A percentile compares a stretch with the other conserved stretches of the same genome.
Conservation (phyloP, 2,113 vertebrate species). For the Argyrosomus japonicus region DNA sequence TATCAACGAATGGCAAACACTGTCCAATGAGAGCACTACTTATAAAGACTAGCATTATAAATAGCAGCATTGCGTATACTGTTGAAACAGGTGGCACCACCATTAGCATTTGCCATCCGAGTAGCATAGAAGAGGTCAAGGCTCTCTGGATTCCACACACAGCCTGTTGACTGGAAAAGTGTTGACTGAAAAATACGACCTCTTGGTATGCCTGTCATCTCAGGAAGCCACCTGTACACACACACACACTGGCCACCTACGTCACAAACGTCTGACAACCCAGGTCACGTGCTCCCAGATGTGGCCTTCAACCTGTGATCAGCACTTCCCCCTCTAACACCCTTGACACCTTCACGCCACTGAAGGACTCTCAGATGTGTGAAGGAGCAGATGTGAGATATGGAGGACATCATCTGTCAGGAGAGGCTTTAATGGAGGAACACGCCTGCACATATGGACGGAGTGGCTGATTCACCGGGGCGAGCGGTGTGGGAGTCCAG, state of each 20-base stretch:
- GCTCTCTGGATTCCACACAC: conserved; percentile 58
- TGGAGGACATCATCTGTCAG: conserved; percentile 59
- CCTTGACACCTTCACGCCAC: conserved; percentile 1
- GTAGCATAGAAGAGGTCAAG: conserved; percentile 56
- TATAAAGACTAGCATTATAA: conserved; percentile 59
- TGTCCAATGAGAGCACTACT: conserved; percentile 52
- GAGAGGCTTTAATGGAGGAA: conserved; percentile 52
- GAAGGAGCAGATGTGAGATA: conserved; percentile 56
- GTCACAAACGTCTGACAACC: conserved; percentile 20
- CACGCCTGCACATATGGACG: conserved; percentile 41
- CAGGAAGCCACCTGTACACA: conserved; percentile 61
- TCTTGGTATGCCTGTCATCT: conserved; percentile 61
- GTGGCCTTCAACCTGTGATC: conserved; percentile 56
- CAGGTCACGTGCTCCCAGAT: conserved; percentile 61
- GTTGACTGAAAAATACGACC: conserved; percentile 67
- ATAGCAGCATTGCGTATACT: conserved; percentile 54
- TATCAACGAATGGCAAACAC: conserved; percentile 40
- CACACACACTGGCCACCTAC: conserved; percentile 37
- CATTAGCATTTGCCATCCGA: conserved; percentile 63
- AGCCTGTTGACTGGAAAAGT: conserved; percentile 61
- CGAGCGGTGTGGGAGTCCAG: conserved; percentile 15
- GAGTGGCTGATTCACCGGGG: conserved; percentile 50
- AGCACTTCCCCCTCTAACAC: not conserved
- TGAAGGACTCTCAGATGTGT: conserved; percentile 39
- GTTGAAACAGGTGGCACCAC: conserved; percentile 73